phyloP scores from a whole-genome alignment of 2,888 invertebrate species.

The Caenorhabditis zanzibari region DNA sequence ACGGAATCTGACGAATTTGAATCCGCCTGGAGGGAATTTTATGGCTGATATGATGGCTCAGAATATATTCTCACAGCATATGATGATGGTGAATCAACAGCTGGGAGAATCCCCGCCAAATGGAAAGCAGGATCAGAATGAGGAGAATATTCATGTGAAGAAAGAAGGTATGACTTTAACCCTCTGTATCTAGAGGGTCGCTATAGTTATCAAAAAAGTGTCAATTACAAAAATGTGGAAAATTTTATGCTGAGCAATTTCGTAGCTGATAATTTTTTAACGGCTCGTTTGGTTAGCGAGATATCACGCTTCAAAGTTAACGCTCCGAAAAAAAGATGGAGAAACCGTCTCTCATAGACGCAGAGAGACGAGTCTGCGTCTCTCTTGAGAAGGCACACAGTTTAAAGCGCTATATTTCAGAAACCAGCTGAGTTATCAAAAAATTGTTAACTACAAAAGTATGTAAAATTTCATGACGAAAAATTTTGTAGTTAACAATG shows the following conservation, averaged over 20 bases:
- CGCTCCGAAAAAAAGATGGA: background rate
- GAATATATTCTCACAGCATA: conserved; percentile 70
- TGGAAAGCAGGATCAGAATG: conserved; percentile 35
- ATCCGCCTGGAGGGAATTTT: conserved; percentile 68
- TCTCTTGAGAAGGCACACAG: too few species aligned
- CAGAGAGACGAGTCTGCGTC: too few species aligned
- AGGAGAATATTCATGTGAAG: conserved; percentile 51
- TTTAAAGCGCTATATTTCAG: background rate
- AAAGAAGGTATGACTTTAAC: conserved; percentile 27
- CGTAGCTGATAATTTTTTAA: background rate
- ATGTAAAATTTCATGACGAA: too few species aligned
- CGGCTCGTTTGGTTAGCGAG: background rate
- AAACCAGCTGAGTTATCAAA: background rate
- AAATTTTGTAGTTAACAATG: too few species aligned
- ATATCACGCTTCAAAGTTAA: background rate
- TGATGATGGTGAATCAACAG: conserved; percentile 66
- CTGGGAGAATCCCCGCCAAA: conserved; percentile 23
- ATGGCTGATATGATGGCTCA: conserved; percentile 77
- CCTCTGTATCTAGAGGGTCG: background rate
- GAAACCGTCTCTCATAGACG: background rate
- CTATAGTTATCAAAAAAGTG: background rate
- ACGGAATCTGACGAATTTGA: conserved; percentile 66
- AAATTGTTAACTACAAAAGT: too few species aligned
- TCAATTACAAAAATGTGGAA: background rate
- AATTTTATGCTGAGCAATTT: background rate